Conservation (phyloP, 2,113 vertebrate species). For the Sinocyclocheilus maitianheensis region DNA sequence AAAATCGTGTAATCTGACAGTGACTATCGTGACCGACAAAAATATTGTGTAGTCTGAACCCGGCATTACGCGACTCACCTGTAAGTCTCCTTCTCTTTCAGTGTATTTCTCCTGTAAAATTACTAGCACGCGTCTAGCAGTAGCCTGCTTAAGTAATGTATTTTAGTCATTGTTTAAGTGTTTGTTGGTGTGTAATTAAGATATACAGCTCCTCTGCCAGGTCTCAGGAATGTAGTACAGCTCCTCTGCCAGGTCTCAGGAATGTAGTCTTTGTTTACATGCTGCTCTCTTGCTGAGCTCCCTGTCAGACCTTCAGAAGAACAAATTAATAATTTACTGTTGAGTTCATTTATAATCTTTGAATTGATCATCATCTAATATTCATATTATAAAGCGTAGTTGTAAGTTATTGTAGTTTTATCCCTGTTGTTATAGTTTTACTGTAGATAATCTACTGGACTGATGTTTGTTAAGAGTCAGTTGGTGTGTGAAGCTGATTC, state of each 20-base stretch:
- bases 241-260: neutral
- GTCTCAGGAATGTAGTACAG: neutral
- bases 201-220: neutral
- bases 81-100: slow-evolving; percentile 9
- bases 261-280: neutral
- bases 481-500: neutral
- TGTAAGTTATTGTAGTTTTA: neutral
- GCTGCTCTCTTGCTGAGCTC: neutral
- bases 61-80: neutral
- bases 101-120: too few relatives aligned
- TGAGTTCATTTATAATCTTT: too few relatives aligned
- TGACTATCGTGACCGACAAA: too few relatives aligned
- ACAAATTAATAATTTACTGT: too few relatives aligned
- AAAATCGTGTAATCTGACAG: too few relatives aligned
- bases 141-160: slow-evolving; percentile 55
- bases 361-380: too few relatives aligned
- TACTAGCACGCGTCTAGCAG: neutral
- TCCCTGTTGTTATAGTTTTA: neutral
- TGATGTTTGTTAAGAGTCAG: neutral
- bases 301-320: too few relatives aligned
- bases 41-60: too few relatives aligned
- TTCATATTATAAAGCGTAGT: too few relatives aligned
- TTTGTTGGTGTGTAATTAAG: neutral
- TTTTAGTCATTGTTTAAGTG: neutral
- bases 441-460: neutral